Base-by-base conservation (phyloP, 2,797 vertebrate genomes). In the Spinibarbus caldwelli region DNA sequence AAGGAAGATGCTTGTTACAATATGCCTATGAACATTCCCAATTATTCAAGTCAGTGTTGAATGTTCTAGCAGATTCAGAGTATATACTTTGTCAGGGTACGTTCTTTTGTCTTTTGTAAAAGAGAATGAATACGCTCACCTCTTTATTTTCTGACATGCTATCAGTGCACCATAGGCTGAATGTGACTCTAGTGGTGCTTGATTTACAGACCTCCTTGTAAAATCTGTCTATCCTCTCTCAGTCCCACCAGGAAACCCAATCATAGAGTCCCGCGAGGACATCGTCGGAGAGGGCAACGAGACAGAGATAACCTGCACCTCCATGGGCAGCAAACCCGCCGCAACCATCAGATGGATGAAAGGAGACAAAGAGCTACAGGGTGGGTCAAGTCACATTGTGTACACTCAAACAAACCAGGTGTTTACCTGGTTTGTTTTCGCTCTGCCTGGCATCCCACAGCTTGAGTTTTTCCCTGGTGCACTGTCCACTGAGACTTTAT, bases 271-370 rank as follows among this genome's bases (percentile, higher is more conserved):
- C 89, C 96, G 95, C 68, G 98, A 99, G 78, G 97, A 99, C 54
- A 92, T 96, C 0, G 97, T 97, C 0, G 93, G 96, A 8, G 98
- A 99, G 93, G 98, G 98, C 12, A 98, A 99, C 54, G 97, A 98
- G 94, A 97, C 98, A 0, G 97, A 99, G 94, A 96, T 99, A 92
- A 99, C 97, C 94, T 99, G 98, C 93, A 98, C 95, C 0, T 96
- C 97, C 91, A 96, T 97, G 91, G 98, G 97, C 94, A 97, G 97
- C 94, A 97, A 98, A 92, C 98, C 98, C 71, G 96, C 97, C 79
- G 97, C 97, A 29, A 96, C 95, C 85, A 97, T 99, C 95, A 94
- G 96, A 91, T 99, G 98, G 98, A 97, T 98, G 96, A 99, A 99
- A 93, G 97, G 97, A 82, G 97, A 96, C 59, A 89, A 87, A 89